Evolutionary conservation across 2,113 vertebrate genomes (phyloP), one percentile per base, ranked within the genome.

Genomic region (Datnioides undecimradiatus): DNA sequence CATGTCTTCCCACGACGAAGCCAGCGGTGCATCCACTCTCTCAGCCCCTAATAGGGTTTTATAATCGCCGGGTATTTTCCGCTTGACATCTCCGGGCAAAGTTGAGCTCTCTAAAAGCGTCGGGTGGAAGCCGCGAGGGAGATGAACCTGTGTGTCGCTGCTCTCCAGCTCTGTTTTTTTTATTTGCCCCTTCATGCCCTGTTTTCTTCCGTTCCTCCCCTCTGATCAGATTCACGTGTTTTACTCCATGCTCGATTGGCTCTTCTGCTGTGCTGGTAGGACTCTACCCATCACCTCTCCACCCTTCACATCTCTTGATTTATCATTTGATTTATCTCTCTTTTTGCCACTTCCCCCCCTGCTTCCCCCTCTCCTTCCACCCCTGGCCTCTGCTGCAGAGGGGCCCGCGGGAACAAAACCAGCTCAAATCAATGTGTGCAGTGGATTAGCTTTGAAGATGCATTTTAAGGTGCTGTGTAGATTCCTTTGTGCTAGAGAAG

Each of bases 401-500:
- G 38, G 38, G 62, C 54, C 3, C 1, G n/a, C 0, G 9, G 40
- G 60, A 73, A 41, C 46, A 55, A 80, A 79, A 54, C 40, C 68
- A 23, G 41, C 71, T 85, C 55, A 46, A 82, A 82, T 86, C 81
- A 60, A 79, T 82, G 52, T 60, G 66, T 52, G 62, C 45, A 77
- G 80, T 79, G 78, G 78, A 84, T 86, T 75, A 87, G 75, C 75
- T 82, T 76, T 89, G 82, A 76, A 89, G 73, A 68, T 66, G 52
- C 33, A 29, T 68, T 82, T 78, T 66, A 80, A 73, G 73, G 64
- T 69, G 10, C 13, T 48, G 59, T 45, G 58, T 36, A 13, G 51
- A 67, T 46, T 58, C 67, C 45, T 78, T 80, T 77, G 72, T 85
- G 79, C 57, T 27, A 38, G 33, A 25, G 41, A 62, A 52, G 66